Base-by-base conservation (phyloP, 64 coral and sea anemone species). In the Montipora sp. region DNA sequence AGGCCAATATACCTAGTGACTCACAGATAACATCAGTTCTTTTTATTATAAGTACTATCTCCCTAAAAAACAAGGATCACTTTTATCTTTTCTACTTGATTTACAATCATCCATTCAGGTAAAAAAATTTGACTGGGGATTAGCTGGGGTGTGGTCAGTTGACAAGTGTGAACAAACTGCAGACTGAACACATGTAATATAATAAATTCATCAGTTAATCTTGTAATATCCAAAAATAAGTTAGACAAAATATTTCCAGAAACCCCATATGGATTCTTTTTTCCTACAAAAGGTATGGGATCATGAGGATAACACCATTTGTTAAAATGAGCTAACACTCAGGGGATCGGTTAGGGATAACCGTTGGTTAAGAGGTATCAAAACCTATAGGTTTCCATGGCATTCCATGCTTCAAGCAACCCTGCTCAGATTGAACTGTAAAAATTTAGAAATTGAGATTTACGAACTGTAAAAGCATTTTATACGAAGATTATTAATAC, bases 91-190 rank as follows among this genome's bases (percentile, higher is more conserved):
- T 68, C 21, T 20, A 23, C 68, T 22, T 23, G 3, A n/a, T 5
- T 66, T 23, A 71, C 68, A 5, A 71, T 20, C 68, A 45, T 46
- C 12, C 73, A 75, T 45, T 46, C 23, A 45, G 11, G 0, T n/a
- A 48, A 57, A 57, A 57, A 57, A 8, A 57, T 19, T 16, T 78
- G 16, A 49, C 8, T 14, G 13, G 18, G 44, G 12, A 46, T 78
- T 78, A 48, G 75, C 47, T 49, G 7, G 18, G 75, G 75, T 49
- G 47, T 49, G 75, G 75, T 8, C 5, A 4, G 75, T 48, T 48
- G 75, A 49, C 75, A 78, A 78, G 75, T 50, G 44, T 49, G 11
- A 78, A 78, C 75, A 78, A 49, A 49, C 75, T 3, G 19, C 46
- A 78, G 12, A 49, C 49, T 78, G 47, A 46, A 19, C 47, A 16